Conservation (phyloP, 1,140 invertebrate species). For the Globodera rostochiensis region DNA sequence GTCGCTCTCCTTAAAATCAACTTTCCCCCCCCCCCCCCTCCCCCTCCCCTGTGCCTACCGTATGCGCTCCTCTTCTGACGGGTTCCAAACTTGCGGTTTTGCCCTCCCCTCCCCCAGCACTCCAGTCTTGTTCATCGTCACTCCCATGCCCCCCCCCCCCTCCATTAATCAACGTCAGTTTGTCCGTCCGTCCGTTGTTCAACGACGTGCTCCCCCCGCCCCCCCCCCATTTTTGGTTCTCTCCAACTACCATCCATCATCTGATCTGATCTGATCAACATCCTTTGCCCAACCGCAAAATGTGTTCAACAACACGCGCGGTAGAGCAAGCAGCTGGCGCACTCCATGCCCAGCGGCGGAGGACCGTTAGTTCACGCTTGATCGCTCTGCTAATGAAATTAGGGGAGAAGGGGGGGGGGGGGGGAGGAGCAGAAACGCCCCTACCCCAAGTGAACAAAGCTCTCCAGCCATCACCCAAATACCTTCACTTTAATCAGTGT, state of each 20-base stretch:
- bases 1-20: not conserved
- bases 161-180: not conserved
- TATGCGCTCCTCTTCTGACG: not conserved
- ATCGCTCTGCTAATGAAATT: conserved; percentile 29
- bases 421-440: not conserved
- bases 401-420: not conserved
- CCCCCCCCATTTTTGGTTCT: not conserved
- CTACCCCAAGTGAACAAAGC: not conserved
- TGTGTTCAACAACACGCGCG: conserved; percentile 9
- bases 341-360: not conserved
- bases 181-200: not conserved
- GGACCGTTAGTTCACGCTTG: conserved; percentile 21
- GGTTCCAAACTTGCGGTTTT: not conserved
- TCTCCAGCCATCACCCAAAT: not conserved
- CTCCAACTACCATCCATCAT: not conserved
- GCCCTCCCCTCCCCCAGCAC: no score
- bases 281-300: not conserved
- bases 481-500: not conserved
- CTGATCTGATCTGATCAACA: not conserved
- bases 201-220: not conserved
- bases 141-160: no score
- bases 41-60: not conserved
- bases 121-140: not conserved
- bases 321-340: not conserved
- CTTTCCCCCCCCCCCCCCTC: not conserved